These are phyloP conservation scores for Lochmaea crataegi DNA, from an alignment of 2,888 invertebrate genomes.

Conservation along the genomic window DNA sequence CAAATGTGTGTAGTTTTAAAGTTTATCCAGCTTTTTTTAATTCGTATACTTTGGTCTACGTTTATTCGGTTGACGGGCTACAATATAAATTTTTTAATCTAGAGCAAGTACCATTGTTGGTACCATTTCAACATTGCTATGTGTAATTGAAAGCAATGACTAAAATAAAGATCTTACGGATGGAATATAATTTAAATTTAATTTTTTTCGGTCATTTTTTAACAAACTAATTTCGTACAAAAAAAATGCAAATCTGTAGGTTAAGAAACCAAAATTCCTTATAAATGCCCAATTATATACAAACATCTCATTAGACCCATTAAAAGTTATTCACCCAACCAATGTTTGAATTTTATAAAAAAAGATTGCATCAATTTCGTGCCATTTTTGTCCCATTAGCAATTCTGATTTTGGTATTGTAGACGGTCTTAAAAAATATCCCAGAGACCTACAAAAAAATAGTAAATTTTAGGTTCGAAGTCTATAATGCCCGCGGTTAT, in stretches of 20 bases:
- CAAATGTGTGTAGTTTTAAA: too few relatives aligned
- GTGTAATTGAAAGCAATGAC: too few relatives aligned
- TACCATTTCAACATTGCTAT: too few relatives aligned
- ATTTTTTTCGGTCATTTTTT: neutral
- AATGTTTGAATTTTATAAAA: conserved; percentile 18
- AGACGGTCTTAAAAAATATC: conserved; percentile 38
- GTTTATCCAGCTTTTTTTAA: too few relatives aligned
- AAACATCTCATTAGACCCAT: conserved; percentile 20
- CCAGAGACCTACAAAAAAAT: conserved; percentile 42
- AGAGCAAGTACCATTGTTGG: too few relatives aligned
- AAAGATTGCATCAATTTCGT: conserved; percentile 42
- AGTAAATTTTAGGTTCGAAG: conserved; percentile 39
- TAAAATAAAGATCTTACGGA: too few relatives aligned
- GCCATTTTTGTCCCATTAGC: conserved; percentile 45
- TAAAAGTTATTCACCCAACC: conserved; percentile 13
- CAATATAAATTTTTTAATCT: too few relatives aligned
- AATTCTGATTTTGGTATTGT: conserved; percentile 45
- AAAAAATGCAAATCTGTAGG: neutral
- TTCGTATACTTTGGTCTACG: too few relatives aligned
- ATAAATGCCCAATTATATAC: conserved; percentile 15
- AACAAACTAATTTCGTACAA: neutral
- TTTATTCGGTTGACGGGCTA: too few relatives aligned
- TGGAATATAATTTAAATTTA: neutral
- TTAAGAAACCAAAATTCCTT: neutral
- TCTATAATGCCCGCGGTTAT: conserved; percentile 17